Conservation (phyloP, 2,113 vertebrate species). For the Trinectes maculatus region DNA sequence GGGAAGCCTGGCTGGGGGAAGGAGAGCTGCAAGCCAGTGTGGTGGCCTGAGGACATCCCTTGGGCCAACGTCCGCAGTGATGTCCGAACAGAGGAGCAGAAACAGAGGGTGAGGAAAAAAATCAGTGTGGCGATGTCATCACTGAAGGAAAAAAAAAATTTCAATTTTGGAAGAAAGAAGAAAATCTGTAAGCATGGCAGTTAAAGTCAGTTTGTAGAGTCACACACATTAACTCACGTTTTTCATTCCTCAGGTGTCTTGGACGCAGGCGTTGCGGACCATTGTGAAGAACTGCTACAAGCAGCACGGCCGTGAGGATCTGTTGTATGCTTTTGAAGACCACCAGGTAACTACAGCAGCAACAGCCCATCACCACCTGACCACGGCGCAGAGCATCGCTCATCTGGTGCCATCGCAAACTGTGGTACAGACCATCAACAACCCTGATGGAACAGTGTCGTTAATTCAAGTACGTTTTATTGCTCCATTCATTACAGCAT, state of each 20-base stretch:
- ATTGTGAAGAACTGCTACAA: slow-evolving; percentile 99
- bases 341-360: slow-evolving; percentile 81
- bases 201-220: neutral
- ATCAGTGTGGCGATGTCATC: neutral
- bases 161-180: neutral
- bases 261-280: slow-evolving; percentile 95
- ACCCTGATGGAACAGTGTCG: slow-evolving; percentile 96
- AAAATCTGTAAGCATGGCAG: neutral
- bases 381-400: slow-evolving; percentile 91
- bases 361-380: slow-evolving; percentile 82
- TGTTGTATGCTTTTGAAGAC: slow-evolving; percentile 97
- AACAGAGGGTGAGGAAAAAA: slow-evolving; percentile 86
- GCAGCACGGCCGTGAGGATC: slow-evolving; percentile 95
- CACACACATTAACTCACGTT: neutral
- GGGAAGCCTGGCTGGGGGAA: slow-evolving; percentile 99
- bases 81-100: slow-evolving; percentile 97
- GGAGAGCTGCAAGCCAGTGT: slow-evolving; percentile 96
- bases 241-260: slow-evolving; percentile 87
- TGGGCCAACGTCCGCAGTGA: slow-evolving; percentile 99
- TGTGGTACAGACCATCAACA: slow-evolving; percentile 97
- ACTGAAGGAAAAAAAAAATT: neutral
- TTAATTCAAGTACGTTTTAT: slow-evolving; percentile 90
- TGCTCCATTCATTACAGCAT: too few relatives aligned
- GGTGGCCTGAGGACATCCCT: slow-evolving; percentile 98
- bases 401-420: slow-evolving; percentile 97